These are phyloP conservation scores for Fulmarus glacialis DNA, from an alignment of 2,113 vertebrate species.

Conservation along the genomic window DNA sequence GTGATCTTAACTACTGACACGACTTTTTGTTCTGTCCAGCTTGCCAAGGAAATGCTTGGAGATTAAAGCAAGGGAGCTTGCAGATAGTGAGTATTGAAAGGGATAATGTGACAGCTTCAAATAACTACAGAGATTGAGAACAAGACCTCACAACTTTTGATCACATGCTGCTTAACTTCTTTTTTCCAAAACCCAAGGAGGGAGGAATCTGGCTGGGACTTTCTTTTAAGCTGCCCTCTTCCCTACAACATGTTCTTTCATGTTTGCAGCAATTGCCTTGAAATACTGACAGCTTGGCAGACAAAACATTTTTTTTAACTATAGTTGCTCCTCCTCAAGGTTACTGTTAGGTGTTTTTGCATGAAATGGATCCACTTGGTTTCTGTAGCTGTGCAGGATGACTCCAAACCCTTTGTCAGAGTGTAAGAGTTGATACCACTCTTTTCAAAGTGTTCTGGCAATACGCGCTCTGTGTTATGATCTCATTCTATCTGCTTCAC, in stretches of 20 bases:
- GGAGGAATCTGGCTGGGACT: not conserved
- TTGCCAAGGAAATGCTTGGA: not conserved
- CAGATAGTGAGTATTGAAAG: not conserved
- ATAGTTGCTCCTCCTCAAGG: not conserved
- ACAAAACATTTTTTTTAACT: not conserved
- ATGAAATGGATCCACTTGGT: rapidly evolving
- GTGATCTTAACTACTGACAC: not conserved
- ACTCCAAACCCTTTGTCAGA: not conserved
- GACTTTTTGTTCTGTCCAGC: not conserved
- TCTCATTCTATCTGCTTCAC: not conserved
- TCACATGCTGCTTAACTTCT: not conserved
- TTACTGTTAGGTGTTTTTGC: not conserved
- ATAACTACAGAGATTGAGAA: not conserved
- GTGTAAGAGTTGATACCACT: not conserved
- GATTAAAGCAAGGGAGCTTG: not conserved
- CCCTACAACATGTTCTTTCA: not conserved
- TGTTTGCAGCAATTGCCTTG: not conserved
- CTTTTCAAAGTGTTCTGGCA: not conserved
- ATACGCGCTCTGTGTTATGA: not conserved
- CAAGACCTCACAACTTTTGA: not conserved
- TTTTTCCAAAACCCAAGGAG: not conserved
- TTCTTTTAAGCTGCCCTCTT: not conserved
- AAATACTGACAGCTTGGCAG: not conserved
- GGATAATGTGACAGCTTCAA: not conserved
- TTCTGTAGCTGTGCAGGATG: not conserved